These are phyloP conservation scores for Ridgeia piscesae DNA, from an alignment of 1,140 invertebrate genomes.

Conservation along the genomic window DNA sequence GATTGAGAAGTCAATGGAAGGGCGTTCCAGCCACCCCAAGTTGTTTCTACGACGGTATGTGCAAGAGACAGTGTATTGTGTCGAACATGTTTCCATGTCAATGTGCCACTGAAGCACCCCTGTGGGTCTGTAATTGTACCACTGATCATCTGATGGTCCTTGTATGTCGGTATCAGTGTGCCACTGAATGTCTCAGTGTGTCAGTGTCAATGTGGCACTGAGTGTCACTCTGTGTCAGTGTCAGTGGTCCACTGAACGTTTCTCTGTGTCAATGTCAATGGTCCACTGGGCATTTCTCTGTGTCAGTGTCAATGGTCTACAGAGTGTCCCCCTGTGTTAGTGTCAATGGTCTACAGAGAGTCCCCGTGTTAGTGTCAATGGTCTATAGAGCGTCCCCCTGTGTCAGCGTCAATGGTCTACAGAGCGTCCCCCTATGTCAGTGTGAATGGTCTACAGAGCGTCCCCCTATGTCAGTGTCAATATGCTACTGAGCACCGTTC, in stretches of 20 bases:
- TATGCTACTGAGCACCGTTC: background rate
- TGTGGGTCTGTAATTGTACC: too few species aligned
- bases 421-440: background rate
- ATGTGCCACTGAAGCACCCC: background rate
- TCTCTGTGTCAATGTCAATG: background rate
- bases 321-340: background rate
- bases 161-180: background rate
- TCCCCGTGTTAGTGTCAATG: background rate
- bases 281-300: background rate
- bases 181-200: background rate
- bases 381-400: background rate
- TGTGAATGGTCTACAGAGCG: background rate
- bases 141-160: too few species aligned
- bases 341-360: background rate
- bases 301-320: background rate
- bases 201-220: background rate
- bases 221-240: background rate
- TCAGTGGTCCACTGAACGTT: background rate
- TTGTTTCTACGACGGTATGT: constrained; percentile 78
- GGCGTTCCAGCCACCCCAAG: constrained; percentile 95
- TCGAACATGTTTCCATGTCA: background rate
- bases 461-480: background rate
- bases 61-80: background rate
- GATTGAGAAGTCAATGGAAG: constrained; percentile 98
- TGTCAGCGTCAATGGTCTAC: background rate